phyloP scores from a whole-genome alignment of 2,113 vertebrate genomes.

The Macrotis lagotis region DNA sequence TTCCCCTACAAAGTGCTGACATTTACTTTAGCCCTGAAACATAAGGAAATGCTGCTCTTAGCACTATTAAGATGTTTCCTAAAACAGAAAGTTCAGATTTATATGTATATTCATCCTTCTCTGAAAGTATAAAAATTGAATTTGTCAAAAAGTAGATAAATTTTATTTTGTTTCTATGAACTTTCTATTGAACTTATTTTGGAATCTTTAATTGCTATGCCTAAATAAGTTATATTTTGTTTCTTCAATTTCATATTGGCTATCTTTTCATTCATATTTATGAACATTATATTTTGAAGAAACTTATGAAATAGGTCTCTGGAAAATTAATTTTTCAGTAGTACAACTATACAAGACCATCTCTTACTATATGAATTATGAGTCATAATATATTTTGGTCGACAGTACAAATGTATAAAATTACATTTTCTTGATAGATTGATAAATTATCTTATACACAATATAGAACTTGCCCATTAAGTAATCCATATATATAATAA shows the following conservation, averaged over 20 bases:
- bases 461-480: too few species aligned
- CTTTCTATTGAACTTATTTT: not conserved
- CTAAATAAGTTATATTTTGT: not conserved
- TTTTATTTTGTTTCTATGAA: not conserved
- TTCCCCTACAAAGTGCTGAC: not conserved
- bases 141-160: not conserved
- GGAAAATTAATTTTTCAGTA: not conserved
- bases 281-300: not conserved
- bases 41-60: not conserved
- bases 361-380: not conserved
- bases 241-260: not conserved
- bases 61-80: not conserved
- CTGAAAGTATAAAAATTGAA: not conserved
- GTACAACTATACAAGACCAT: not conserved
- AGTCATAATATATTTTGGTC: not conserved
- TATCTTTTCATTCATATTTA: not conserved
- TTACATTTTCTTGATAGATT: not conserved
- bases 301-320: not conserved
- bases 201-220: not conserved
- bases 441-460: too few species aligned
- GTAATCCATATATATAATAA: not conserved
- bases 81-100: not conserved
- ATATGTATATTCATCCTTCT: not conserved
- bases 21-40: slow-evolving; percentile 17
- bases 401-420: not conserved